Evolutionary conservation across 1,140 invertebrate genomes (phyloP), one percentile per base, ranked within the genome.

Genomic region (Drosophila baimaii): DNA sequence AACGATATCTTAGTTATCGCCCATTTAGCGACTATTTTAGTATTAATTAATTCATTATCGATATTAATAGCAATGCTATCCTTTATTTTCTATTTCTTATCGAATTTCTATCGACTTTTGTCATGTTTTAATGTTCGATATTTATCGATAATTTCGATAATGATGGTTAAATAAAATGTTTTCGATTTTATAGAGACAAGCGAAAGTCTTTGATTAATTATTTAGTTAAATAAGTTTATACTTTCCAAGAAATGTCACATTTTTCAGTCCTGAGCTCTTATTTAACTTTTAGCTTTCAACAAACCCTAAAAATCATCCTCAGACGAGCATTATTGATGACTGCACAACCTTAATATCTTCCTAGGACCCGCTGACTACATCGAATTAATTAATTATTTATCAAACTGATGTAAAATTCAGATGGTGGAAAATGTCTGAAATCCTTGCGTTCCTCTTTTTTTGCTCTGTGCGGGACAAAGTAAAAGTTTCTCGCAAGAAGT

Each of bases 401-500:
- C 3, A 33, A 33, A 10, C 19, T 33, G 12, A 33, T 52, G 49
- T 21, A 19, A 52, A 33, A 52, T 52, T 52, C 49, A 33, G 8
- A 21, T 15, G 49, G 19, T 33, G 29, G 17, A 52, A 52, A 52
- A 33, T 52, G 6, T 3, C 17, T 2, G 3, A 33, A 19, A 33
- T 5, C 17, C 29, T 33, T 4, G 12, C 5, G 7, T 21, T 33
- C 19, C 29, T 5, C n/a, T 52, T 15, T 52, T 69, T 55, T 29
- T n/a, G 37, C 25, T 19, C 68, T 12, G 43, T 69, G 65, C 41
- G 10, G 8, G 39, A 75, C 68, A 82, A 83, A 84, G 77, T 78
- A 89, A 89, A 89, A 84, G 80, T 89, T 89, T 83, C 73, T 74
- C 41, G 56, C 31, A 88, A 89, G 84, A 89, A 88, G 68, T 86